These are phyloP conservation scores for Aphrocallistes beatrix DNA, from an alignment of 37 sponge, comb jelly and placozoan genomes.

Conservation along the genomic window DNA sequence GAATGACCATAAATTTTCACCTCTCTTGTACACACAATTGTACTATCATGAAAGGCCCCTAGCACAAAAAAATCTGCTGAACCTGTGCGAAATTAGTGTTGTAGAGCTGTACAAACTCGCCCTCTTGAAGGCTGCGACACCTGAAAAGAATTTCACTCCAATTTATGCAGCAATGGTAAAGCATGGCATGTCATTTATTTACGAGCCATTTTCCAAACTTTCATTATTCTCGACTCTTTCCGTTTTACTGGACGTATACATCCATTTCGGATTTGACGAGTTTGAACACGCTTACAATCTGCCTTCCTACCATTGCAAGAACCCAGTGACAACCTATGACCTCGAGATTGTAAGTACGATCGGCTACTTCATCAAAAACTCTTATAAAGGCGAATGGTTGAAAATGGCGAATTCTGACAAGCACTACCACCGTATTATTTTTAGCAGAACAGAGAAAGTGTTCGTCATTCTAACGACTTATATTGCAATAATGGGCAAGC, in stretches of 20 bases:
- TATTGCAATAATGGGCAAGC: too few species aligned
- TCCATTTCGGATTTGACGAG: not conserved
- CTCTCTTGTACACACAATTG: not conserved
- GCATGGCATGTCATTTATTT: not conserved
- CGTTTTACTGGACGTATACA: not conserved
- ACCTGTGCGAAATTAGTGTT: not conserved
- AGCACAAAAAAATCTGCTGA: not conserved
- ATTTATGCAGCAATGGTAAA: not conserved
- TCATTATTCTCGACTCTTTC: not conserved
- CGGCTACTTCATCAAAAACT: not conserved
- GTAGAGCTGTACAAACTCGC: not conserved
- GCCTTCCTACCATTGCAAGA: not conserved
- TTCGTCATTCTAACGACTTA: too few species aligned
- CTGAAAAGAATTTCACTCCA: not conserved
- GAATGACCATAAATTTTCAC: not conserved
- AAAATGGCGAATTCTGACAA: too few species aligned
- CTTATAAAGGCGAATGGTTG: too few species aligned
- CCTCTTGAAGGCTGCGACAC: not conserved
- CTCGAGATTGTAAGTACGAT: not conserved
- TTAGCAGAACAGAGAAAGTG: too few species aligned
- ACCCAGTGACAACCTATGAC: not conserved
- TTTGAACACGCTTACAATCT: not conserved
- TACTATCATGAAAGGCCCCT: not conserved
- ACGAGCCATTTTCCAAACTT: not conserved
- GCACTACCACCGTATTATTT: too few species aligned